Evolutionary conservation across 1,140 invertebrate genomes (phyloP), one percentile per base, ranked within the genome.

Genomic region (Drosophila nebulosa): DNA sequence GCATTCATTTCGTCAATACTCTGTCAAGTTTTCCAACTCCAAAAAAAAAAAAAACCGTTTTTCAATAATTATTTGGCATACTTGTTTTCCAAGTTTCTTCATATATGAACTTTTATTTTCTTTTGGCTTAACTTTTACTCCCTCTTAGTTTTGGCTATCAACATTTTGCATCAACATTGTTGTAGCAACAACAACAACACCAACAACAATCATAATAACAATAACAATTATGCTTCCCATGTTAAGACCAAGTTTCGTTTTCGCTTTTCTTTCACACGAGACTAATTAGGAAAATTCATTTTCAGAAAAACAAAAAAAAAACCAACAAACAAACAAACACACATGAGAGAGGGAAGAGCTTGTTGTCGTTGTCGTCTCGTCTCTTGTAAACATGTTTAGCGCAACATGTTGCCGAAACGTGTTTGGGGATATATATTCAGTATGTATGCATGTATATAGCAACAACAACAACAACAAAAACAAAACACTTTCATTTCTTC

Each of bases 201-300:
- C 27, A 58, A n/a, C 57, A 2, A 32, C 27, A 58, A n/a, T 52
- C 30, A 21, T 46, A 60, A 7, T 50, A 59, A 26, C 35, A 56
- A 35, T 30, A 68, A 27, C 22, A 52, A 59, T 27, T 24, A 21
- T 51, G 24, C 24, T 52, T 16, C 30, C 63, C 63, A 42, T 57
- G 27, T 64, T 3, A 46, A 61, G 30, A 62, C 64, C 59, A 63
- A 59, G 69, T 63, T 72, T 55, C 63, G 68, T 84, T 84, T 84
- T 79, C 79, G 79, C 79, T 84, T 84, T 84, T 84, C 76, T 84
- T 79, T 79, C 79, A 84, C 79, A 79, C 64, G 72, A 68, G 42
- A 65, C 80, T 79, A 84, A 84, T 84, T 84, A 84, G 80, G 79
- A 79, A 84, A 84, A 84, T 69, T 75, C 68, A 71, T 66, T 64